Evolutionary conservation across 2,113 vertebrate species (phyloP).

Genomic region (Verasper variegatus): DNA sequence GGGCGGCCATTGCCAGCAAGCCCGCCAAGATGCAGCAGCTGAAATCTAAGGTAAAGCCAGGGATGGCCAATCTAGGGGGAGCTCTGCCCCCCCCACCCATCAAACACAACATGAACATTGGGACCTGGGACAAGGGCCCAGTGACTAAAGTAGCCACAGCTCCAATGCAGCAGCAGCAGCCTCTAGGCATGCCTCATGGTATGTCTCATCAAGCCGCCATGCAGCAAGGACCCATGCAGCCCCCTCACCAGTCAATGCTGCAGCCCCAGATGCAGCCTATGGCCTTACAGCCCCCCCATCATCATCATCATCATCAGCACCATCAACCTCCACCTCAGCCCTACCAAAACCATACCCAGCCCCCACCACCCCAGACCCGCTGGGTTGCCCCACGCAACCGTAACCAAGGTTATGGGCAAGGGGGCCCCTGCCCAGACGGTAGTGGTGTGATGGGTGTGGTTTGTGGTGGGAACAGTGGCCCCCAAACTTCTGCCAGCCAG

Average conservation of each 20-base stretch:
- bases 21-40: conserved; percentile 91
- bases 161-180: conserved; percentile 73
- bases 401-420: conserved; percentile 86
- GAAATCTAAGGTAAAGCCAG: conserved; percentile 91
- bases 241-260: conserved; percentile 84
- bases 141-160: conserved; percentile 83
- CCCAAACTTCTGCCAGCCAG: conserved; percentile 63
- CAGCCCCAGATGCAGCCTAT: conserved; percentile 88
- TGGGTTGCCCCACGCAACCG: conserved; percentile 94
- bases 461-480: conserved; percentile 81
- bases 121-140: conserved; percentile 96
- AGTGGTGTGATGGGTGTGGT: conserved; percentile 74
- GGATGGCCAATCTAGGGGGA: conserved; percentile 84
- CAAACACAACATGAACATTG: conserved; percentile 98
- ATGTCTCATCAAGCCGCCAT: conserved; percentile 72
- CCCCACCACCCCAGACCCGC: conserved; percentile 85
- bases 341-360: conserved; percentile 89
- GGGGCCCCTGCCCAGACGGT: conserved; percentile 80
- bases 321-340: conserved; percentile 85
- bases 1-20: conserved; percentile 96
- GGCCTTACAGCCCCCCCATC: conserved; percentile 85
- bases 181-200: conserved; percentile 68
- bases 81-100: conserved; percentile 91
- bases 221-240: conserved; percentile 77
- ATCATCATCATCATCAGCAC: conserved; percentile 71